Evolutionary conservation across 2,888 invertebrate genomes (phyloP), one percentile per base, ranked within the genome.

Genomic region (Drosophila infuscata): DNA sequence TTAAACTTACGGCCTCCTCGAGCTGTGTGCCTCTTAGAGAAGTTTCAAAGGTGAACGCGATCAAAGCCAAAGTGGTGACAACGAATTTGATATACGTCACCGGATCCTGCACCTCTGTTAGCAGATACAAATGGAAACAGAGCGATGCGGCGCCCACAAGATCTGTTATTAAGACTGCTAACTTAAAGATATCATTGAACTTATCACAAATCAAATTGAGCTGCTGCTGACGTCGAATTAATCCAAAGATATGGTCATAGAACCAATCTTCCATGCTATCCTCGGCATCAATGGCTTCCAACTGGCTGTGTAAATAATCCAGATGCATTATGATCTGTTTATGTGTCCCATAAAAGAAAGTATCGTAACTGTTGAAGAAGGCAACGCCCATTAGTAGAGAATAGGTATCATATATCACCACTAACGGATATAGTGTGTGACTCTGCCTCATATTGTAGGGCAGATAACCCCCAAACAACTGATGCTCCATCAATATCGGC

Each of bases 181-280:
- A 43, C 29, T 79, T 89, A 11, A 87, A 89, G 3, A 85, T 67
- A 15, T 87, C 59, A 32, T 82, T 89, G 38, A 79, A 88, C 20
- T 74, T 56, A 30, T 63, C 43, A 41, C 60, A 75, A 4, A 89
- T 11, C 3, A 12, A 4, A 49, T 87, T 84, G 0, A 84, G 38
- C 0, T 73, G 35, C 58, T 89, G 88, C 0, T 85, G 84, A 7
- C 84, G 74, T 1, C 41, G 56, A 4, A 88, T 76, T 20, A 89
- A 8, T 0, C 20, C 2, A 29, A 9, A 52, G 0, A 84, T 9
- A 4, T 60, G 12, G 1, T 25, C 25, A 41, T 57, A 70, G 17
- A 83, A 71, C 33, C 43, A 9, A 0, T 20, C 43, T 3, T 25
- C 32, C 3, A 64, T 7, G 36, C 70, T 82, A 0, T 56, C 57